Evolutionary conservation across 2,888 invertebrate species (phyloP).

Genomic region (Drosophila flavopinicola): DNA sequence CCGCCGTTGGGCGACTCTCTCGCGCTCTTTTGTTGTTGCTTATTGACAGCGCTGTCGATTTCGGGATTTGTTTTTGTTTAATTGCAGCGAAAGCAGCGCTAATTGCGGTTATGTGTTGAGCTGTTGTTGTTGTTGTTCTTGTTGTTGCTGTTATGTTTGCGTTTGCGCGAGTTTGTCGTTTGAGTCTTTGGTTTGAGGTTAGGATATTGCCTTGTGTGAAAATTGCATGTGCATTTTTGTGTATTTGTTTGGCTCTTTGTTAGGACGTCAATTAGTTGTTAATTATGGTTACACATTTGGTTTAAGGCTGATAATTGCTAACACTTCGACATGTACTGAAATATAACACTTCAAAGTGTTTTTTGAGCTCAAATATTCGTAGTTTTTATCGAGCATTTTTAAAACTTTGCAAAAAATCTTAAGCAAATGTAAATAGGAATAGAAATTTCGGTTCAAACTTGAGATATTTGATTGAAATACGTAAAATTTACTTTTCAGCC

Average conservation of each 20-base stretch:
- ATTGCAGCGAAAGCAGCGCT: slow-evolving; percentile 56
- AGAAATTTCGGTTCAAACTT: too few relatives aligned
- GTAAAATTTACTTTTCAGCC: neutral
- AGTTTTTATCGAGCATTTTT: too few relatives aligned
- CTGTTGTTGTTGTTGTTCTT: slow-evolving; percentile 19
- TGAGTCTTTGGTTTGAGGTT: slow-evolving; percentile 75
- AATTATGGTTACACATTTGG: too few relatives aligned
- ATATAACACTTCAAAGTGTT: too few relatives aligned
- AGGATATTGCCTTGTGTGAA: slow-evolving; percentile 1
- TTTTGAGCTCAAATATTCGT: too few relatives aligned
- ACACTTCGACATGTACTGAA: too few relatives aligned
- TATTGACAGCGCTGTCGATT: slow-evolving; percentile 57
- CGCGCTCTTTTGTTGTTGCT: slow-evolving; percentile 3
- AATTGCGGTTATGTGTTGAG: slow-evolving; percentile 53
- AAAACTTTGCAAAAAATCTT: too few relatives aligned
- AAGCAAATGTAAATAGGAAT: too few relatives aligned
- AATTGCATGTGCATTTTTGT: neutral
- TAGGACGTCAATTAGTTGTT: too few relatives aligned
- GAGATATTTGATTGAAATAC: too few relatives aligned
- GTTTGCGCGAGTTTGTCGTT: slow-evolving; percentile 65
- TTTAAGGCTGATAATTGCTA: too few relatives aligned
- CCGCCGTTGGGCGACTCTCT: slow-evolving; percentile 46
- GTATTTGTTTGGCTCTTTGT: neutral
- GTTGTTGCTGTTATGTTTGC: slow-evolving; percentile 20
- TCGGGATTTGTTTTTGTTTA: slow-evolving; percentile 44